Percentiles rank a stretch among this genome's conserved stretches.
These are phyloP conservation scores for Conistra vaccinii DNA, from an alignment of 2,888 invertebrate genomes.

Conservation along the genomic window DNA sequence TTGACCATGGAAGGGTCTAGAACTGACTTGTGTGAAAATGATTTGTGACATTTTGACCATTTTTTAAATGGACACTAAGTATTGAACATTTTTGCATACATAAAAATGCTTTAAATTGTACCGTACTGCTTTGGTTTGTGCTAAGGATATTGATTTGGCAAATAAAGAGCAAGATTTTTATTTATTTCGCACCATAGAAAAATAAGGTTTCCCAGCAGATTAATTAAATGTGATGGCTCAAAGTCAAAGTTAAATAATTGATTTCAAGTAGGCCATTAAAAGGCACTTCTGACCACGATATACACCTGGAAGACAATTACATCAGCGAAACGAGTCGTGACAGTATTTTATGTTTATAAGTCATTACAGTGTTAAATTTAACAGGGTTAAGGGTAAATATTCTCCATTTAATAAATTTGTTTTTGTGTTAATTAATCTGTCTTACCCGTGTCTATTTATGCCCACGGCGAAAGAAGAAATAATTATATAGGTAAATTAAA, in stretches of 20 bases:
- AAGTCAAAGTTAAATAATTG: too few species aligned
- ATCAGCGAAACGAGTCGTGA: background rate
- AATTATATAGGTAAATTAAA: background rate
- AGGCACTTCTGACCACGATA: too few species aligned
- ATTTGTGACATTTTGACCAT: background rate
- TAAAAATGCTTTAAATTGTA: background rate
- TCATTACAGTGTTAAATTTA: background rate
- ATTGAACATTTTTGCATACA: too few species aligned
- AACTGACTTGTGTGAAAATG: background rate
- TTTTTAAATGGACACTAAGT: background rate
- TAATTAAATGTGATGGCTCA: background rate
- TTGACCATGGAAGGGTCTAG: conserved; percentile 25
- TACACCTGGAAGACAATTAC: too few species aligned
- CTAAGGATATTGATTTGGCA: too few species aligned
- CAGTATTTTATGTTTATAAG: background rate
- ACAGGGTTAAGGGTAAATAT: background rate
- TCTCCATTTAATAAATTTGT: background rate
- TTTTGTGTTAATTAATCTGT: background rate
- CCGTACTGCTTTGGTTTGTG: too few species aligned
- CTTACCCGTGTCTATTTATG: background rate
- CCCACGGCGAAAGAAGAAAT: background rate
- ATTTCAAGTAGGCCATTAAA: too few species aligned
- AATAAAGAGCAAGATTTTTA: too few species aligned
- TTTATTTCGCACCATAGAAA: background rate
- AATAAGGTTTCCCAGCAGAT: background rate